Evolutionary conservation across 2,888 invertebrate species (phyloP).

Genomic region (Brenthis daphne): DNA sequence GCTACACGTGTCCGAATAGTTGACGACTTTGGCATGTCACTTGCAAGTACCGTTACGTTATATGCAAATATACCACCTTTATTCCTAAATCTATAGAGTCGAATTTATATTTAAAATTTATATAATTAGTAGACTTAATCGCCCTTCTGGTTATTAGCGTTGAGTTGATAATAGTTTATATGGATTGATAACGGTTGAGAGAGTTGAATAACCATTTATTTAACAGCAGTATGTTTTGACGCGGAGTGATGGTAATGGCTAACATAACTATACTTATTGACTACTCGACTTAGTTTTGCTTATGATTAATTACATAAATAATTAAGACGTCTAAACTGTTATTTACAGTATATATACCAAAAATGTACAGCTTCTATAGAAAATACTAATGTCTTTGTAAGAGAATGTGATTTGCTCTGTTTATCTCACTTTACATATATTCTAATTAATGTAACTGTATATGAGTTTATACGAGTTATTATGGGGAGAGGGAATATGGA

Average conservation of each 20-base stretch:
- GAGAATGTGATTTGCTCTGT: no score
- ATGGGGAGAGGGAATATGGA: no score
- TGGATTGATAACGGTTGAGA: slow-evolving; percentile 17
- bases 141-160: not conserved
- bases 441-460: no score
- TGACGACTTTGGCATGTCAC: slow-evolving; percentile 52
- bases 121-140: slow-evolving; percentile 17
- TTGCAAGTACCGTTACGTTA: slow-evolving; percentile 40
- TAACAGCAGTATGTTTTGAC: slow-evolving; percentile 37
- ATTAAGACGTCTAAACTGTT: not conserved
- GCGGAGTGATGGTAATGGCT: slow-evolving; percentile 29
- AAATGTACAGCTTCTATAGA: no score
- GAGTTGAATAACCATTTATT: slow-evolving; percentile 34
- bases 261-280: not conserved
- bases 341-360: not conserved
- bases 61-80: slow-evolving; percentile 21
- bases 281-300: slow-evolving; percentile 24
- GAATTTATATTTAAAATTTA: slow-evolving; percentile 8
- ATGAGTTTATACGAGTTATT: no score
- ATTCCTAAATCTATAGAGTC: slow-evolving; percentile 6
- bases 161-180: slow-evolving; percentile 20
- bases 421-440: no score
- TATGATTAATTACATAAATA: slow-evolving; percentile 28
- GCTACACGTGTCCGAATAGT: slow-evolving; percentile 55
- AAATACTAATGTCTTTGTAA: no score